phyloP scores from a whole-genome alignment of 1,140 invertebrate genomes.

The Musca vetustissima region DNA sequence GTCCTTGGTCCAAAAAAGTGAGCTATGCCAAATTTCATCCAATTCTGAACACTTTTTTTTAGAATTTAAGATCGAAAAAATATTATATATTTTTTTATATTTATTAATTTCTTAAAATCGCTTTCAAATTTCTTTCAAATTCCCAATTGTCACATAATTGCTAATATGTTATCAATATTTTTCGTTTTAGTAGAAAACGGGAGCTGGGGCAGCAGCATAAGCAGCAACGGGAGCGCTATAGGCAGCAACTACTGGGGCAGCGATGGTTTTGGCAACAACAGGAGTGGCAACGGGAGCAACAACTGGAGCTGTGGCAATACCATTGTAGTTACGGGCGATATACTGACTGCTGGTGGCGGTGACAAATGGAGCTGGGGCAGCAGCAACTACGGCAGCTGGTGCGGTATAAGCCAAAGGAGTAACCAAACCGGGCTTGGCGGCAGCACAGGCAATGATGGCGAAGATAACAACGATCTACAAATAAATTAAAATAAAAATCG shows the following conservation, averaged over 20 bases:
- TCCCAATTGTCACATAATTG: too few species aligned
- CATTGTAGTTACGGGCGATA: slow-evolving; percentile 57
- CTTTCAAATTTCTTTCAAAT: too few species aligned
- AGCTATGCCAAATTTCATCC: too few species aligned
- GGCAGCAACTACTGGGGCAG: neutral
- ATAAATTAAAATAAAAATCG: neutral
- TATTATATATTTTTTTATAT: too few species aligned
- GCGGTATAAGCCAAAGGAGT: slow-evolving; percentile 40
- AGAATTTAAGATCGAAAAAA: too few species aligned
- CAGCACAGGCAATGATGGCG: slow-evolving; percentile 32
- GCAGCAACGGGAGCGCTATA: neutral
- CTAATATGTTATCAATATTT: too few species aligned
- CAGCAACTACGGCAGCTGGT: slow-evolving; percentile 35
- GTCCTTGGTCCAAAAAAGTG: too few species aligned
- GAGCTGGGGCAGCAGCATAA: too few species aligned
- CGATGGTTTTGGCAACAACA: neutral
- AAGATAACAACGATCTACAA: slow-evolving; percentile 21
- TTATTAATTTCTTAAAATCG: too few species aligned
- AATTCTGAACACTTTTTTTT: too few species aligned
- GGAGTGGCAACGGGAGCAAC: slow-evolving; percentile 17
- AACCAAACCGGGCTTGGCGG: slow-evolving; percentile 26
- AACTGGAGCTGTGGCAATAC: slow-evolving; percentile 33
- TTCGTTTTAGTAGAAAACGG: too few species aligned
- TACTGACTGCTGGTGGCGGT: slow-evolving; percentile 58
- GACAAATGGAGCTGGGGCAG: slow-evolving; percentile 49